Base-by-base conservation (phyloP, 2,113 vertebrate species). In the Morone chrysops region DNA sequence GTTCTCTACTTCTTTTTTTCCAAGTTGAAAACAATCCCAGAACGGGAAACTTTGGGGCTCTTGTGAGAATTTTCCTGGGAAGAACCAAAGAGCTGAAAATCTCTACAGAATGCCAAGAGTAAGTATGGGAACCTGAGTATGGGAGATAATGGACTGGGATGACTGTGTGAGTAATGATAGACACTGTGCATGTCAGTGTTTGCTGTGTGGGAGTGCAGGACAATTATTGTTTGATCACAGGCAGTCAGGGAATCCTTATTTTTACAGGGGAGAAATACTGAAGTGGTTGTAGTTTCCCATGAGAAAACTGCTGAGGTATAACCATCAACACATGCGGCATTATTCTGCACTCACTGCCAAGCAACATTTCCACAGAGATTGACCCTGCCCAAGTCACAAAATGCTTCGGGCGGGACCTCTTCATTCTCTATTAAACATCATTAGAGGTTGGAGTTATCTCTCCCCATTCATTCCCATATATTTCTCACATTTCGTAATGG, bases 101-200 rank as follows among this genome's bases (percentile, higher is more conserved):
- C 87, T 99, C 98, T 1, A 98, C 97, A 82, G 98, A 99, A 96
- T 99, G 98, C 91, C 96, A 99, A 92, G 98, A 99, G 98, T 99
- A 94, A 97, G 98, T 96, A 87, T 59, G 47, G 75, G 51, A 87
- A 75, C 62, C 10, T 80, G 41, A n/a, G 47, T 31, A 31, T 31
- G 71, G 45, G 36, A 56, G n/a, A 70, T n/a, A 51, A 50, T 16
- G 9, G 84, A 61, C 53, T 63, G 8, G 4, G 48, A 66, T 56
- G 36, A 60, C 22, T 40, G 53, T 56, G 20, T 65, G 31, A 6
- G 40, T 62, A 50, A 66, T 75, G 40, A 82, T 36, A 25, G 65
- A 71, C 45, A 17, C 31, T 4, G 31, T 57, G 62, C 54, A 60
- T 40, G 75, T 73, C 22, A 25, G 36, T 25, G 47, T 61, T n/a